Base-by-base conservation (phyloP, 2,888 invertebrate species). In the Dusona sp. region DNA sequence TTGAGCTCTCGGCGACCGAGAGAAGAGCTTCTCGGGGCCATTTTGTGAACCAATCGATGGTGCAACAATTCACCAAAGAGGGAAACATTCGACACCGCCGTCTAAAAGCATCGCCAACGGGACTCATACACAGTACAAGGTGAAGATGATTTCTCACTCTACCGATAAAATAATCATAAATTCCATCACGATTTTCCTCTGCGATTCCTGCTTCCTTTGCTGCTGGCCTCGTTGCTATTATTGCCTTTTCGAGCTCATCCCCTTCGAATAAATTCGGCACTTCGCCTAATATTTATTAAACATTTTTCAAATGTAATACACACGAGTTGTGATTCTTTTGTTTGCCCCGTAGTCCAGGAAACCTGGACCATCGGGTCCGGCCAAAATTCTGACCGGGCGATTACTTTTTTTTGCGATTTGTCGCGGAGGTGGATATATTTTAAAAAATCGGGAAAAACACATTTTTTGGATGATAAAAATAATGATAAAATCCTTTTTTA, bases 31-130 rank as follows among this genome's bases (percentile, higher is more conserved):
- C 98, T 16, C 96, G 95, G 0, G 98, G 98, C 98, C 98, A 98
- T 91, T 97, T 98, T 1, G 97, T 97, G 94, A 98, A 98, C 98
- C 99, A 99, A 93, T 99, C 98, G 84, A 99, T 98, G 0, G 98
- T 98, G 92, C 98, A 98, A 92, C 98, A 98, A 94, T 98, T 99
- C 67, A 96, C 95, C 88, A 99, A 95, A 0, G 98, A 98, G 0
- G 99, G 99, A 93, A 98, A 99, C 97, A 98, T 98, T 65, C 98
- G 96, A 90, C 98, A 97, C 9, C 98, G 96, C 61, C 97, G 96
- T 96, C 97, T 96, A 94, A 98, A 98, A 0, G 97, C 96, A 92
- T 97, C 98, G 0, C 98, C 98, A 0, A 98, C 97, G 0, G 98
- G 98, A 92, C 98, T 98, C 98, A 98, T 98, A 87, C 98, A 98